These are phyloP conservation scores for Calliopsis andreniformis DNA, from an alignment of 1,140 invertebrate genomes.

Conservation along the genomic window DNA sequence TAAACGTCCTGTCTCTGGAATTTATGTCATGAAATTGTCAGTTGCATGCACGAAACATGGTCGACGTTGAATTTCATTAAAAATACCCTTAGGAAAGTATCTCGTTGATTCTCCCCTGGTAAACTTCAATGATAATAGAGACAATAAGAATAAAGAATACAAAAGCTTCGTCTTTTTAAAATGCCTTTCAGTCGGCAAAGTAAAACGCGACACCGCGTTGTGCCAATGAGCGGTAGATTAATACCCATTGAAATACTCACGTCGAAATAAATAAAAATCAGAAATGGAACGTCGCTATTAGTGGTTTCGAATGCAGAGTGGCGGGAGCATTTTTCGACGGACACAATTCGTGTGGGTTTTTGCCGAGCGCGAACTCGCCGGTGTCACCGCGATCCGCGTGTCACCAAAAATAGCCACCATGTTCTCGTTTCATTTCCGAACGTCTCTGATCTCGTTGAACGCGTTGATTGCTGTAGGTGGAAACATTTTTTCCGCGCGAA, in stretches of 20 bases:
- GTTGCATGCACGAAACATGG: background rate
- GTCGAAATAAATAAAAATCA: constrained; percentile 47
- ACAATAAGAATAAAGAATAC: too few species aligned
- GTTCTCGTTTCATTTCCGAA: background rate
- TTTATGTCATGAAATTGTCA: constrained; percentile 8
- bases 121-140: too few species aligned
- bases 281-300: constrained; percentile 36
- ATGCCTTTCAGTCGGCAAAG: background rate
- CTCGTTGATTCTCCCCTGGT: background rate
- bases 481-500: background rate
- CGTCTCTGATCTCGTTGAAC: background rate
- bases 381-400: constrained; percentile 7
- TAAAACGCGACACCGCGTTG: background rate
- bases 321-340: background rate
- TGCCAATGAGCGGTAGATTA: constrained; percentile 8
- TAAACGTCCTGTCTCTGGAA: background rate
- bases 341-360: constrained; percentile 1
- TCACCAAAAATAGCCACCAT: constrained; percentile 2
- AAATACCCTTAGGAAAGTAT: background rate
- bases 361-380: background rate
- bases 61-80: background rate
- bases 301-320: constrained; percentile 6
- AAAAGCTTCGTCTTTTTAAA: background rate
- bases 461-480: background rate
- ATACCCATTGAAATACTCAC: too few species aligned